These are phyloP conservation scores for Rynchops niger DNA, from an alignment of 2,113 vertebrate genomes.

Conservation along the genomic window DNA sequence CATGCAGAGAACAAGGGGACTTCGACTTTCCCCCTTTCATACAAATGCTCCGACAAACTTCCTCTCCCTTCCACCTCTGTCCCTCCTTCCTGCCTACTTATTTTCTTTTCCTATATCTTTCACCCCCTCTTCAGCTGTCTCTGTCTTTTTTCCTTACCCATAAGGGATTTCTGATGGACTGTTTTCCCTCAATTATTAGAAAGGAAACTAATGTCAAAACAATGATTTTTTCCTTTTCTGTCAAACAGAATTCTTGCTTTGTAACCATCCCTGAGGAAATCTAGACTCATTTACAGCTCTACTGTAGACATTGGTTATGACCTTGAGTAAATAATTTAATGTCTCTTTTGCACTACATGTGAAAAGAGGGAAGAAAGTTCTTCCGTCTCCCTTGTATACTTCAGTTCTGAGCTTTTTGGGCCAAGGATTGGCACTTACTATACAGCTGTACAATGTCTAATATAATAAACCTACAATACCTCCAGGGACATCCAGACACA, in stretches of 20 bases:
- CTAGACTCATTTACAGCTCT: not conserved
- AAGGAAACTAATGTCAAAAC: not conserved
- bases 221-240: not conserved
- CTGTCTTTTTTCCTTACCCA: not conserved
- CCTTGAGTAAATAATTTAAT: conserved; percentile 3
- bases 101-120: not conserved
- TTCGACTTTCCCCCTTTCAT: not conserved
- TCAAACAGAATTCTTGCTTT: not conserved
- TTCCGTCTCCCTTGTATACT: not conserved
- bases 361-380: not conserved
- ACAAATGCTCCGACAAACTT: not conserved
- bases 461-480: not conserved
- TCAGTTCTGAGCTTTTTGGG: not conserved
- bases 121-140: not conserved
- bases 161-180: not conserved
- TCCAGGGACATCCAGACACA: not conserved
- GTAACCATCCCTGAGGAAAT: not conserved
- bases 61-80: not conserved
- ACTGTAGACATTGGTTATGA: not conserved
- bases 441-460: not conserved
- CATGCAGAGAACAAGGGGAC: not conserved
- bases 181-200: not conserved
- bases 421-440: not conserved
- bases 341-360: not conserved
- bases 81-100: not conserved